Evolutionary conservation across 2,888 invertebrate species (phyloP).

Genomic region (Nesidiocoris tenuis): DNA sequence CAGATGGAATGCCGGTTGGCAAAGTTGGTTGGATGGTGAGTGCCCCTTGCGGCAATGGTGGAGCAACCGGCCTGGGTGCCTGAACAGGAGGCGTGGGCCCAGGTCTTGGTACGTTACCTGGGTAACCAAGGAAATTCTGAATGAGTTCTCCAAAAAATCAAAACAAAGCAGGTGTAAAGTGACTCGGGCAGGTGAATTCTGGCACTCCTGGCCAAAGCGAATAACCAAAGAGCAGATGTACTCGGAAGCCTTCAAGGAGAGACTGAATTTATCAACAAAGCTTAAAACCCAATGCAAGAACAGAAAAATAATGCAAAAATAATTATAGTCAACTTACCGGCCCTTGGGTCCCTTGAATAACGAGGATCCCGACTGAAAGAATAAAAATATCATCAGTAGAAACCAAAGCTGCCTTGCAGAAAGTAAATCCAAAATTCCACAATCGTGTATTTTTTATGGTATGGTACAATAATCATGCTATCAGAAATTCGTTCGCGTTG

Average conservation of each 20-base stretch:
- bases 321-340: conserved; percentile 28
- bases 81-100: conserved; percentile 19
- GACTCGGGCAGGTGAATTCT: too few relatives aligned
- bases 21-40: conserved; percentile 47
- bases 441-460: too few relatives aligned
- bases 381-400: not conserved
- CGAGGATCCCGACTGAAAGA: conserved; percentile 46
- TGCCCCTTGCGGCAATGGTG: conserved; percentile 44
- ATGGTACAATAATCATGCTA: too few relatives aligned
- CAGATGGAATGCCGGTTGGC: conserved; percentile 58
- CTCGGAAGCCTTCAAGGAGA: too few relatives aligned
- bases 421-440: not conserved
- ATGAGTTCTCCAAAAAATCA: not conserved
- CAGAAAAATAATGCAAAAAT: not conserved
- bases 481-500: too few relatives aligned
- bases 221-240: too few relatives aligned
- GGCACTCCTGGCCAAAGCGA: too few relatives aligned
- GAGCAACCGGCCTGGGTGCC: conserved; percentile 47
- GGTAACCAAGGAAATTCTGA: conserved; percentile 57
- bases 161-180: too few relatives aligned
- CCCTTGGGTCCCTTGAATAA: conserved; percentile 46
- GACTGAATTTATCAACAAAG: not conserved
- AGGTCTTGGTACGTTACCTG: conserved; percentile 15
- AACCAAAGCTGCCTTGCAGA: not conserved
- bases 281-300: not conserved